Percentiles rank a stretch among this genome's conserved stretches.
Evolutionary conservation across 23 tunicate genomes (phyloP).

Genomic region (Diplosoma virens): DNA sequence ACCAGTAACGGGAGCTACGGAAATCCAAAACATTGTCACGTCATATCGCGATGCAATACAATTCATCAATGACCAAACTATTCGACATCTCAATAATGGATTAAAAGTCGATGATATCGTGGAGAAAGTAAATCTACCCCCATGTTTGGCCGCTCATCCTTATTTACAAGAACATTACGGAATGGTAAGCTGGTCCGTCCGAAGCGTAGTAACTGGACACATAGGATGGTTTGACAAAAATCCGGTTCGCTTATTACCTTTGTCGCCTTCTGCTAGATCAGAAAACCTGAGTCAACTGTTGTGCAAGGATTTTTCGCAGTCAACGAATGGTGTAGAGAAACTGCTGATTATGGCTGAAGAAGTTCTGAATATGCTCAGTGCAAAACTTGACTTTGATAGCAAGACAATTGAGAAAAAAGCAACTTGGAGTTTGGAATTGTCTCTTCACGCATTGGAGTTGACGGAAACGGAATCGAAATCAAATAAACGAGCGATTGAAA

Average conservation of each 20-base stretch:
- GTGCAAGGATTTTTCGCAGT: background rate
- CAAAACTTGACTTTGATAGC: background rate
- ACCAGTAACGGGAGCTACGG: constrained; percentile 46
- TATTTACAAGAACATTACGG: constrained; percentile 78
- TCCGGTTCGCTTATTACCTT: constrained; percentile 45
- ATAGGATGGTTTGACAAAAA: constrained; percentile 76
- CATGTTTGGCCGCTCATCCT: constrained; percentile 48
- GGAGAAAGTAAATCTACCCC: constrained; percentile 54
- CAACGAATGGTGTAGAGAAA: constrained; percentile 15
- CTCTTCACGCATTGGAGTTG: constrained; percentile 7
- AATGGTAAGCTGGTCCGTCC: constrained; percentile 75
- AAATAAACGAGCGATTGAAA: constrained; percentile 25
- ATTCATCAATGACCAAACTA: constrained; percentile 78
- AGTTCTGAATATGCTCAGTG: constrained; percentile 5
- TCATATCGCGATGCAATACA: constrained; percentile 73
- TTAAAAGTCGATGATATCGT: constrained; percentile 56
- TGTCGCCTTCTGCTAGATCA: constrained; percentile 30
- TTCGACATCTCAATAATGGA: constrained; percentile 36
- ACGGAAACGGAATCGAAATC: background rate
- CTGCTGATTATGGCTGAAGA: constrained; percentile 39
- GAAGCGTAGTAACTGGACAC: constrained; percentile 40
- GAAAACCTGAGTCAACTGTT: constrained; percentile 15
- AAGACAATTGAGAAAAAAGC: constrained; percentile 12
- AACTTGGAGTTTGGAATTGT: constrained; percentile 74
- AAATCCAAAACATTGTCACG: constrained; percentile 51